Evolutionary conservation across 2,888 invertebrate species (phyloP).

Genomic region (Trissolcus brochymenae): DNA sequence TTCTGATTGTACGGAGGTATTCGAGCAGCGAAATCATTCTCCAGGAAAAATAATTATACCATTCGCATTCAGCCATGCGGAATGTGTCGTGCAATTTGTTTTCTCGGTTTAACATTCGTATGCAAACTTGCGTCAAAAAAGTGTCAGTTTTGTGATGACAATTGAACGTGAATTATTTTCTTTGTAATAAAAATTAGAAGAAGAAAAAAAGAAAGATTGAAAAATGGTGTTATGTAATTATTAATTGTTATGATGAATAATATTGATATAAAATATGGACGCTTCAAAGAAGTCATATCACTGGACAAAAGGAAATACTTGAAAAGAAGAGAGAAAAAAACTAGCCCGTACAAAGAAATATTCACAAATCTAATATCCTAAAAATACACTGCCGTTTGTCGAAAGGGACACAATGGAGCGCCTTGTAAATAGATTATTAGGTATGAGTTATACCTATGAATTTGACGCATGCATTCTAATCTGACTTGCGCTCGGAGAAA

Average conservation of each 20-base stretch:
- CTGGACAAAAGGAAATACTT: conserved; percentile 29
- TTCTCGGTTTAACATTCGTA: conserved; percentile 36
- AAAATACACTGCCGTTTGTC: conserved; percentile 66
- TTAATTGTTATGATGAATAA: conserved; percentile 11
- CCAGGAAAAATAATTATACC: conserved; percentile 74
- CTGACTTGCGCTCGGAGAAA: conserved; percentile 33
- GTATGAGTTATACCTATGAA: conserved; percentile 63
- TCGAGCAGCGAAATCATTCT: conserved; percentile 71
- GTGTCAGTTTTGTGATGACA: neutral
- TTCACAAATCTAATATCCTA: conserved; percentile 61
- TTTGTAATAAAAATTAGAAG: neutral
- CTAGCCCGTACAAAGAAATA: conserved; percentile 31
- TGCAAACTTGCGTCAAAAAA: conserved; percentile 22
- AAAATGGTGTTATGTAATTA: conserved; percentile 10
- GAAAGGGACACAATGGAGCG: conserved; percentile 57
- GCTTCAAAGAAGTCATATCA: conserved; percentile 40
- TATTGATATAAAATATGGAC: conserved; percentile 38
- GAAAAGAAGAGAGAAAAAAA: conserved; percentile 13
- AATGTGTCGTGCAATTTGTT: conserved; percentile 51
- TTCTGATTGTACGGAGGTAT: conserved; percentile 72
- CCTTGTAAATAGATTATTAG: conserved; percentile 73
- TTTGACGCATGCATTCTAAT: conserved; percentile 60
- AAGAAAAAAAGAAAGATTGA: neutral
- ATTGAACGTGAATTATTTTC: neutral
- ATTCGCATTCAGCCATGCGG: conserved; percentile 57